Conservation (phyloP, 1,140 invertebrate species). For the Drosophila rufa region DNA sequence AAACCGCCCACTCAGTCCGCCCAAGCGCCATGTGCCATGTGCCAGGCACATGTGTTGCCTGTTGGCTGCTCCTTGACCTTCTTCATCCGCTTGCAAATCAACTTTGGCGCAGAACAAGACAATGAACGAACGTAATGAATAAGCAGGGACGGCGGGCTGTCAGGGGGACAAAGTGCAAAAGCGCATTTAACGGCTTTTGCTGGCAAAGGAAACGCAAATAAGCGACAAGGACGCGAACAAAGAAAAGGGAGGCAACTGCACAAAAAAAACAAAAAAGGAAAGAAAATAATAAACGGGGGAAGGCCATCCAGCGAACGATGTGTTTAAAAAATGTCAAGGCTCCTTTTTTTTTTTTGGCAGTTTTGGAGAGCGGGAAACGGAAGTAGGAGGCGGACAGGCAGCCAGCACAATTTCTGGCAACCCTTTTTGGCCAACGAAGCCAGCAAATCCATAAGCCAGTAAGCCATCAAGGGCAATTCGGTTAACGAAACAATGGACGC, state of each 20-base stretch:
- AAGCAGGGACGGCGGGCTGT: neutral
- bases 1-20: conserved; percentile 2
- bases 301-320: conserved; percentile 49
- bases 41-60: conserved; percentile 37
- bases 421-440: conserved; percentile 34
- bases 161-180: conserved; percentile 44
- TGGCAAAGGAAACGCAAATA: conserved; percentile 59
- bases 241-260: conserved; percentile 14
- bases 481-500: conserved; percentile 51
- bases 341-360: conserved; percentile 12
- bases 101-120: conserved; percentile 61
- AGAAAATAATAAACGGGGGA: neutral
- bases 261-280: conserved; percentile 3
- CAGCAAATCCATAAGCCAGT: conserved; percentile 52
- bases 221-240: conserved; percentile 71
- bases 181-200: conserved; percentile 57
- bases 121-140: conserved; percentile 61
- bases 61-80: conserved; percentile 41
- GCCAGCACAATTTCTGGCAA: conserved; percentile 35
- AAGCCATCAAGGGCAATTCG: conserved; percentile 54
- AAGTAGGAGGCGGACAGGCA: conserved; percentile 8
- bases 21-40: conserved; percentile 26
- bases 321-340: conserved; percentile 75
- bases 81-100: conserved; percentile 46
- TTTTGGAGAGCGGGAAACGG: neutral